Conservation (phyloP, 2,113 vertebrate genomes). For the Falcunculus frontatus region DNA sequence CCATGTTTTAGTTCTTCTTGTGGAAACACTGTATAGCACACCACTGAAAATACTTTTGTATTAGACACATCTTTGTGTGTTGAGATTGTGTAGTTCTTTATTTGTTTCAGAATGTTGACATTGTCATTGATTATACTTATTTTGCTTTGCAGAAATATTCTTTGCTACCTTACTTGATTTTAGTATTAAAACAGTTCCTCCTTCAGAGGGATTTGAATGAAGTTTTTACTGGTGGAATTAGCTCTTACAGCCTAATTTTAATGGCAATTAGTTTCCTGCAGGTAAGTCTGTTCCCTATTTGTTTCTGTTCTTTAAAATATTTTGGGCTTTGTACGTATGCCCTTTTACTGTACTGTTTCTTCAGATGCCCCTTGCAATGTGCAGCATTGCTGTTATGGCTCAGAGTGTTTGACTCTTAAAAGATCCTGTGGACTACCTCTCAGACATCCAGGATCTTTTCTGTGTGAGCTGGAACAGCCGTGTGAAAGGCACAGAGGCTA, state of each 20-base stretch:
- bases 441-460: neutral
- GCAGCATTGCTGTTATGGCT: neutral
- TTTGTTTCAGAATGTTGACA: neutral
- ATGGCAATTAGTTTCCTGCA: constrained; percentile 99
- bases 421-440: neutral
- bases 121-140: neutral
- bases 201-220: constrained; percentile 98
- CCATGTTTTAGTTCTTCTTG: neutral
- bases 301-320: neutral
- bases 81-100: neutral
- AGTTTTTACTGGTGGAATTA: constrained; percentile 97
- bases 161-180: constrained; percentile 93
- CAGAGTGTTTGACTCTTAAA: neutral
- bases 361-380: neutral
- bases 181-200: constrained; percentile 98
- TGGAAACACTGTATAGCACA: neutral
- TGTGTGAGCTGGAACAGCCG: neutral
- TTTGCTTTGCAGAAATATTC: constrained; percentile 87
- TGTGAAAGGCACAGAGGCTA: neutral
- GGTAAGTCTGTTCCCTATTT: constrained; percentile 69
- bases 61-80: neutral
- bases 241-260: constrained; percentile 97
- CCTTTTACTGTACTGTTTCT: neutral
- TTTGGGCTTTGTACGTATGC: neutral
- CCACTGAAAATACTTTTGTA: neutral